Evolutionary conservation across 2,113 vertebrate genomes (phyloP).

Genomic region (Odontophorus gujanensis): DNA sequence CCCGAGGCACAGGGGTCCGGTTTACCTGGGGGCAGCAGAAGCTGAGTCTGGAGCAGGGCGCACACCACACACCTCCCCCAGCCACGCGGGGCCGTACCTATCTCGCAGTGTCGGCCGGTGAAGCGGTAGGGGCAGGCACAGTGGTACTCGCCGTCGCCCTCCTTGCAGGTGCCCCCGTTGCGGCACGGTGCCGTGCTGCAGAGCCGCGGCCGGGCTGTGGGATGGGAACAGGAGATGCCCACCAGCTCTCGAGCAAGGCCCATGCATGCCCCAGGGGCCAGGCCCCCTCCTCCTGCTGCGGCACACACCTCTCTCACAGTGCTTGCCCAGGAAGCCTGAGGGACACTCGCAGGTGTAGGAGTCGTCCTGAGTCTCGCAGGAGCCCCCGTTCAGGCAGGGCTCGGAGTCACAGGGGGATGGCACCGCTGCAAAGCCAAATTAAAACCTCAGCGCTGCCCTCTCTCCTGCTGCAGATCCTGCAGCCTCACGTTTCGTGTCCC

Average conservation of each 20-base stretch:
- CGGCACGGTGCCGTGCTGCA: constrained; percentile 91
- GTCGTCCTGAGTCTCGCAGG: constrained; percentile 87
- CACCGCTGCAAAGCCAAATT: constrained; percentile 84
- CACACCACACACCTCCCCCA: not conserved
- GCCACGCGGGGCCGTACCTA: constrained; percentile 75
- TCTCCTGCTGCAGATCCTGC: not conserved
- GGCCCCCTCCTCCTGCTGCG: not conserved
- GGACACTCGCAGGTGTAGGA: constrained; percentile 91
- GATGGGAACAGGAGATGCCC: not conserved
- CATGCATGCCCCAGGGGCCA: not conserved
- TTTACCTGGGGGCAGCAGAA: constrained; percentile 82
- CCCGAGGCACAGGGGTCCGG: constrained; percentile 93
- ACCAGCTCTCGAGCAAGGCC: not conserved
- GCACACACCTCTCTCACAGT: constrained; percentile 92
- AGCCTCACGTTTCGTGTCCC: fast-evolving
- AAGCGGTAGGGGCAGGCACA: constrained; percentile 95
- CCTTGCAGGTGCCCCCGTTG: constrained; percentile 93
- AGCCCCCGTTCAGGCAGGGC: constrained; percentile 94
- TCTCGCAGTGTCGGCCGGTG: constrained; percentile 95
- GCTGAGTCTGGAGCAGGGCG: not conserved
- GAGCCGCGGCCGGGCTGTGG: constrained; percentile 88
- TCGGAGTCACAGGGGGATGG: constrained; percentile 95
- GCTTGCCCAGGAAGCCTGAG: constrained; percentile 87
- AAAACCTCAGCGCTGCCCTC: not conserved
- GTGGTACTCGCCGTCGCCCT: constrained; percentile 85